phyloP scores from a whole-genome alignment of 2,113 vertebrate species.

The Rhinolophus sinicus region DNA sequence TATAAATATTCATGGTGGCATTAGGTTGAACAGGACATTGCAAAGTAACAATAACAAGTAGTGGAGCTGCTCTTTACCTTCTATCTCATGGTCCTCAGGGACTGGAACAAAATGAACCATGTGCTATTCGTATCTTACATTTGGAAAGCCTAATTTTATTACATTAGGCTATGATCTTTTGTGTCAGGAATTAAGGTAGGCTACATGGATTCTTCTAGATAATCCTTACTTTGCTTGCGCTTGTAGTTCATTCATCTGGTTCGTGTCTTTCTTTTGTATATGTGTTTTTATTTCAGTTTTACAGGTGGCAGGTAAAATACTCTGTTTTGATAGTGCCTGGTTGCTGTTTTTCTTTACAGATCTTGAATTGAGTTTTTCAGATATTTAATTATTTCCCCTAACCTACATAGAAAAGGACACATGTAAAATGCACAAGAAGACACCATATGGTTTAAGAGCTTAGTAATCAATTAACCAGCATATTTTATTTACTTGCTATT shows the following conservation, averaged over 20 bases:
- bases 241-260: background rate
- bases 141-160: background rate
- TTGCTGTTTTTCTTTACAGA: background rate
- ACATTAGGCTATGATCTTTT: background rate
- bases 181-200: background rate
- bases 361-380: background rate
- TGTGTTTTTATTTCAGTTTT: background rate
- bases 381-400: background rate
- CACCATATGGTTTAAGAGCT: background rate
- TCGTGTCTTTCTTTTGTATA: background rate
- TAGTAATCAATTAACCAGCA: background rate
- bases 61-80: background rate
- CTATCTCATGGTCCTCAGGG: background rate
- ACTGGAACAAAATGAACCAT: background rate
- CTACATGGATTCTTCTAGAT: background rate
- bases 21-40: background rate
- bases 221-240: background rate
- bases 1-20: background rate
- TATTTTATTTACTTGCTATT: constrained; percentile 12
- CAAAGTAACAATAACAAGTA: background rate
- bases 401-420: background rate
- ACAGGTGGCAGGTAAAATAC: background rate
- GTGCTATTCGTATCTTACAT: background rate
- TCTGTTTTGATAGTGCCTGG: background rate
- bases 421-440: background rate